Conservation (phyloP, 2,888 invertebrate species). For the Diachrysia chrysitis region DNA sequence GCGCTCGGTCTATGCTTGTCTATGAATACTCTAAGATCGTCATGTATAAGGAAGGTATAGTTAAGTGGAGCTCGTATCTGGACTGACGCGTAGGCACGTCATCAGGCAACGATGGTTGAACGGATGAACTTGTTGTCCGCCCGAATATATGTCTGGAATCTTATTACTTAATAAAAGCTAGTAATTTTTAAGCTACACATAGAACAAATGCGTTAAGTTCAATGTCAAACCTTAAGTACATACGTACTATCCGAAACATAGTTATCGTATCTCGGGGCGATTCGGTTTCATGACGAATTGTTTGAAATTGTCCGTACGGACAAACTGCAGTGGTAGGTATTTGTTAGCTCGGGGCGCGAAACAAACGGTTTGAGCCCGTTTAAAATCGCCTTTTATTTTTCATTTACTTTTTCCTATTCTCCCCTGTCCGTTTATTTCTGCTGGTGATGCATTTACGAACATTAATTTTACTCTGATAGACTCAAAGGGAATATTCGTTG, state of each 20-base stretch:
- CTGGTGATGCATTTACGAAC: not conserved
- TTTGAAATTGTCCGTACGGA: constrained; percentile 19
- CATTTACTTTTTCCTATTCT: no score
- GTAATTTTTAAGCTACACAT: no score
- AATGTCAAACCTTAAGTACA: not conserved
- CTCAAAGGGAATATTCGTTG: not conserved
- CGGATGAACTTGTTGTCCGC: no score
- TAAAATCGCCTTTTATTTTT: not conserved
- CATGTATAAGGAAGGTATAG: no score
- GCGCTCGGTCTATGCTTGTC: no score
- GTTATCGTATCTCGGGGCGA: constrained; percentile 23
- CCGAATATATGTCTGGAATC: no score
- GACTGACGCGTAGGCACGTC: no score
- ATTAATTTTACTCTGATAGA: not conserved
- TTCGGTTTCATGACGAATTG: constrained; percentile 27
- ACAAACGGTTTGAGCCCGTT: not conserved
- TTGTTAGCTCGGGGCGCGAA: constrained; percentile 13
- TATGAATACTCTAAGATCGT: no score
- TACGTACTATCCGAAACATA: not conserved
- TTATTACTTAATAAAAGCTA: no score
- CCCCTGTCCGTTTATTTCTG: not conserved
- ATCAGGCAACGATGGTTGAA: no score
- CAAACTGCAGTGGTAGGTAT: constrained; percentile 26
- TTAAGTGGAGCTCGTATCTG: no score
- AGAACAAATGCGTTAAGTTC: not conserved